These are phyloP conservation scores for Nycteola revayana DNA, from an alignment of 2,888 invertebrate genomes.

Conservation along the genomic window DNA sequence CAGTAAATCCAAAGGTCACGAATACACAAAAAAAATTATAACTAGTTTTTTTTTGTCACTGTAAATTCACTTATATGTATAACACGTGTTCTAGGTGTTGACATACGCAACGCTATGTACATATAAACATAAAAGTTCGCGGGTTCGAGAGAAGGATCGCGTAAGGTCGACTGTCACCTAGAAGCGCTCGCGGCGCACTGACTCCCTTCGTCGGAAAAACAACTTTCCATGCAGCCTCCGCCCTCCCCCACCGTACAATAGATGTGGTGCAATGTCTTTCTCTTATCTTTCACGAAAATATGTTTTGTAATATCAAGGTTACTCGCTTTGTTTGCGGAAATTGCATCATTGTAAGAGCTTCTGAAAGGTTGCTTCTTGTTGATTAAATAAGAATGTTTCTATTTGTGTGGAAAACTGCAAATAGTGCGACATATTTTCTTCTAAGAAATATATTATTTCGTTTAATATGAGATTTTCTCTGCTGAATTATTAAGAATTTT, in stretches of 20 bases:
- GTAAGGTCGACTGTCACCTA: conserved; percentile 29
- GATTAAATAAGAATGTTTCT: too few relatives aligned
- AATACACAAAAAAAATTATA: conserved; percentile 11
- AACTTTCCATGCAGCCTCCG: conserved; percentile 69
- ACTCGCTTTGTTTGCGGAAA: conserved; percentile 32
- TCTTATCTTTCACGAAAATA: conserved; percentile 46
- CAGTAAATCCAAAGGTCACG: conserved; percentile 27
- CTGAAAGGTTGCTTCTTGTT: too few relatives aligned
- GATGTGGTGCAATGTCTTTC: conserved; percentile 66
- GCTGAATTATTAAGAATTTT: too few relatives aligned
- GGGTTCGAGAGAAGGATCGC: conserved; percentile 22
- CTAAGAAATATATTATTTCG: too few relatives aligned
- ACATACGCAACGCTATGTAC: conserved; percentile 28
- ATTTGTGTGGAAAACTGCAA: too few relatives aligned
- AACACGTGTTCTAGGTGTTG: conserved; percentile 22
- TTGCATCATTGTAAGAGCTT: conserved; percentile 22
- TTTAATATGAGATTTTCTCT: too few relatives aligned
- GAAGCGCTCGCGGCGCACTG: conserved; percentile 68
- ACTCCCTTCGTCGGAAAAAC: conserved; percentile 59
- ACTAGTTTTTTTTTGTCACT: conserved; percentile 12
- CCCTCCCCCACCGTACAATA: conserved; percentile 46
- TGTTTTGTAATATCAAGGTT: conserved; percentile 38
- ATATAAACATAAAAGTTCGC: conserved; percentile 29
- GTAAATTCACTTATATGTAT: conserved; percentile 6
- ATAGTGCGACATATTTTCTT: too few relatives aligned